Percentiles rank a stretch among this genome's conserved stretches.
phyloP scores from a whole-genome alignment of 2,113 vertebrate species.

The Bambusicola thoracicus region DNA sequence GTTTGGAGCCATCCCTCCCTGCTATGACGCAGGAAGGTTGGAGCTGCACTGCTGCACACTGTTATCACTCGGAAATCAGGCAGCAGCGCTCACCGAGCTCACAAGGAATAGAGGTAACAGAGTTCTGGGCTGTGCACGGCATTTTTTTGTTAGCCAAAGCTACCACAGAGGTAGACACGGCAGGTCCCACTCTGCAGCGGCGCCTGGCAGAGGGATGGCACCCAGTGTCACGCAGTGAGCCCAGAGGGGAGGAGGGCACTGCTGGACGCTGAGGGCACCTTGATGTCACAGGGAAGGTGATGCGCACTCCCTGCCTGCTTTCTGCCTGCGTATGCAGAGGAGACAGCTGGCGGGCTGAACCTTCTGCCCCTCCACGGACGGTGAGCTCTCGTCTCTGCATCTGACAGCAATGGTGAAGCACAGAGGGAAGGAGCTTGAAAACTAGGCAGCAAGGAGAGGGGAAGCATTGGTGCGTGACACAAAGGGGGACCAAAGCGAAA shows the following conservation, averaged over 20 bases:
- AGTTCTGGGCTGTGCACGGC: neutral
- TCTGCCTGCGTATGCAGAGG: neutral
- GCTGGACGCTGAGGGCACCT: neutral
- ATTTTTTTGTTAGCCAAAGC: neutral
- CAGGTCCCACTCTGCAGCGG: neutral
- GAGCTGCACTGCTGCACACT: neutral
- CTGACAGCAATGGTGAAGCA: neutral
- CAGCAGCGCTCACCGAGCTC: neutral
- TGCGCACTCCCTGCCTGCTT: neutral
- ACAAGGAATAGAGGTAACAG: neutral
- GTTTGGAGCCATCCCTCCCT: neutral
- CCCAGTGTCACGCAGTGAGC: accelerated
- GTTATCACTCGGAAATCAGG: constrained; percentile 46
- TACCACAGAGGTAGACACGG: neutral
- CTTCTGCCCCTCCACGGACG: constrained; percentile 4
- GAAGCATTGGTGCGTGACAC: neutral
- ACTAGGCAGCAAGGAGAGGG: neutral
- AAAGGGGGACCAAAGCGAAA: neutral
- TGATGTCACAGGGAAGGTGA: neutral
- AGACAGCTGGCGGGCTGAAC: neutral
- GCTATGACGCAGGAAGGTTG: neutral
- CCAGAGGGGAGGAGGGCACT: accelerated
- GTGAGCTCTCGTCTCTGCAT: neutral
- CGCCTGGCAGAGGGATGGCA: neutral
- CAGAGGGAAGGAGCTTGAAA: neutral